phyloP scores from a whole-genome alignment of 2,113 vertebrate genomes.

The Amblyornis subalaris region DNA sequence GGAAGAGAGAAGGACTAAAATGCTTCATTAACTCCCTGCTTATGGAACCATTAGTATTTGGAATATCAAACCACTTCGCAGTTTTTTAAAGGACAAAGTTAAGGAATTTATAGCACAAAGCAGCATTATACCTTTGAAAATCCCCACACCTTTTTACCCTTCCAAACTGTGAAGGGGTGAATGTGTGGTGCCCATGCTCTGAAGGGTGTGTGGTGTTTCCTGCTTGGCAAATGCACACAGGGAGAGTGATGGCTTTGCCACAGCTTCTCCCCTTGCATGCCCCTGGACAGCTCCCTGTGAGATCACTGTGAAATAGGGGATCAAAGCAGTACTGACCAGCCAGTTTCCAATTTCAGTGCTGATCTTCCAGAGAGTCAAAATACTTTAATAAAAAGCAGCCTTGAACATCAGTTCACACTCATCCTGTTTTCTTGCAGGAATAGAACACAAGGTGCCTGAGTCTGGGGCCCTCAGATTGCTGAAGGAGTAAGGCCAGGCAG shows the following conservation, averaged over 20 bases:
- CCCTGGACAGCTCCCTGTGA: not conserved
- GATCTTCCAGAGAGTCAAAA: not conserved
- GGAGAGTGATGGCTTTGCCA: not conserved
- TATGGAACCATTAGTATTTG: not conserved
- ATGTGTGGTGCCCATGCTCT: not conserved
- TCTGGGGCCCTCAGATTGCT: not conserved
- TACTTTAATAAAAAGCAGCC: not conserved
- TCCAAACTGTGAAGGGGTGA: not conserved
- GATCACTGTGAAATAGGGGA: not conserved
- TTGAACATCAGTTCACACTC: not conserved
- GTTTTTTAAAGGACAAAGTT: not conserved
- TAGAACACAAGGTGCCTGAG: not conserved
- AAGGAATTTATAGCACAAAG: not conserved
- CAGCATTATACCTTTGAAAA: not conserved
- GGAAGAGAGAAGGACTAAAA: not conserved
- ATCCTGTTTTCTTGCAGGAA: not conserved
- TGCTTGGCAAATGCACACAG: not conserved
- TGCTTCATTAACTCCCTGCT: not conserved
- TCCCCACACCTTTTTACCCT: not conserved
- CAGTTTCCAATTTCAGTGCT: not conserved
- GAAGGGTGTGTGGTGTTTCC: rapidly evolving
- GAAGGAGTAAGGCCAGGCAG: not conserved
- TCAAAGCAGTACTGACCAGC: not conserved
- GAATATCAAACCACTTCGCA: not conserved
- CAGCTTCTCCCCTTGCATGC: not conserved